Base-by-base conservation (phyloP, 2,888 invertebrate species). In the Orchestes rusci region DNA sequence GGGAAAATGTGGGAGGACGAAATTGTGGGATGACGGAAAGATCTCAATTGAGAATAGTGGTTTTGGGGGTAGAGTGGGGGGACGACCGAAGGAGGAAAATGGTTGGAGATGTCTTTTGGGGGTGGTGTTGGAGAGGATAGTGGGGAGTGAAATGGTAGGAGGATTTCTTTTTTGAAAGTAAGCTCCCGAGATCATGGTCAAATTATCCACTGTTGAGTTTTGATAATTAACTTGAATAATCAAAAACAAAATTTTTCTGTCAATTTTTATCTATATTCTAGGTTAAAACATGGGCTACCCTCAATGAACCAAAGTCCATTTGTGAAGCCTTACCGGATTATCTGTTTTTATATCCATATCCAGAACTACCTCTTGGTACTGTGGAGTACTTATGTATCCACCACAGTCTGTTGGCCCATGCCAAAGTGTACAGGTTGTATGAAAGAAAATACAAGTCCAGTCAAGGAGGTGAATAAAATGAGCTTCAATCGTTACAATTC, bases 351-450 rank as follows among this genome's bases (percentile, higher is more conserved):
- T 28, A 34, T n/a, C 4, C 23, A 3, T 46, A 42, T 15, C 13
- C 18, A 1, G 32, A 46, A 28, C 10, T 37, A 4, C 46, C 38
- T n/a, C 1, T 27, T 3, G 46, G 46, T 3, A 33, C 20, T 1
- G 33, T 29, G 4, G 46, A 46, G 18, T 46, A 46, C 23, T 19
- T 34, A 50, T 79, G 78, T 39, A 75, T 70, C 0, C 80, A 80
- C 56, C 78, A 76, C 47, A 66, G 80, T 31, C 65, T 85, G 4
- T 59, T 74, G 34, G 78, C 83, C 0, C 84, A 85, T 56, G 82
- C 75, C 0, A 71, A 66, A 56, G 76, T 73, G 0, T 84, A 79
- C 56, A 68, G 71, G 4, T 60, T 79, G 57, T 81, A 77, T 53
- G 59, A 76, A 27, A 55, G 62, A 1, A 65, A 72, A 12, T 80